These are phyloP conservation scores for Tachuris rubrigastra DNA, from an alignment of 2,113 vertebrate species.

Conservation along the genomic window DNA sequence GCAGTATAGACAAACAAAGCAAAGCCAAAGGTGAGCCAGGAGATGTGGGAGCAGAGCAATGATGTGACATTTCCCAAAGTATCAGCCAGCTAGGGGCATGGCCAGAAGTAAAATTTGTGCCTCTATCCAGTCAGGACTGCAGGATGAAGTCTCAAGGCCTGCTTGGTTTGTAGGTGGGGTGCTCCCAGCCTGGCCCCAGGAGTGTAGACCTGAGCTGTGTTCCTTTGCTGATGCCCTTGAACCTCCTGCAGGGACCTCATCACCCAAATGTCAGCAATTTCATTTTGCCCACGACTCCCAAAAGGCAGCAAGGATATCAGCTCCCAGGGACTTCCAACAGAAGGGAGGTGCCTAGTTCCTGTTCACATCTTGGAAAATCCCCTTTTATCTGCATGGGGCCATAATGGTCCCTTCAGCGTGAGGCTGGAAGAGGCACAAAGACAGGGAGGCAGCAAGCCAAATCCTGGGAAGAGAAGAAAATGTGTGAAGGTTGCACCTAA, in stretches of 20 bases:
- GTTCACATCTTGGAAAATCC: not conserved
- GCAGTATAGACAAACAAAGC: not conserved
- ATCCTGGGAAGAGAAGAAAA: not conserved
- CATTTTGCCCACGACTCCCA: not conserved
- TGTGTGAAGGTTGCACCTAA: fast-evolving
- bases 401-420: not conserved
- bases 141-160: not conserved
- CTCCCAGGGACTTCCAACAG: not conserved
- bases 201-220: not conserved
- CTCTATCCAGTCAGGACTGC: not conserved
- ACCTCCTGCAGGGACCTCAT: fast-evolving
- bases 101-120: not conserved
- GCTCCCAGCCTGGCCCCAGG: not conserved
- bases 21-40: not conserved
- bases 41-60: not conserved
- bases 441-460: not conserved
- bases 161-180: not conserved
- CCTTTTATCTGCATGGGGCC: not conserved
- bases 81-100: not conserved
- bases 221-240: not conserved
- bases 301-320: not conserved
- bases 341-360: not conserved
- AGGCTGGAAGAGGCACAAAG: not conserved
- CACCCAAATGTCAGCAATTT: fast-evolving
- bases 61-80: not conserved